phyloP scores from a whole-genome alignment of 2,113 vertebrate genomes.

The Chamaea fasciata region DNA sequence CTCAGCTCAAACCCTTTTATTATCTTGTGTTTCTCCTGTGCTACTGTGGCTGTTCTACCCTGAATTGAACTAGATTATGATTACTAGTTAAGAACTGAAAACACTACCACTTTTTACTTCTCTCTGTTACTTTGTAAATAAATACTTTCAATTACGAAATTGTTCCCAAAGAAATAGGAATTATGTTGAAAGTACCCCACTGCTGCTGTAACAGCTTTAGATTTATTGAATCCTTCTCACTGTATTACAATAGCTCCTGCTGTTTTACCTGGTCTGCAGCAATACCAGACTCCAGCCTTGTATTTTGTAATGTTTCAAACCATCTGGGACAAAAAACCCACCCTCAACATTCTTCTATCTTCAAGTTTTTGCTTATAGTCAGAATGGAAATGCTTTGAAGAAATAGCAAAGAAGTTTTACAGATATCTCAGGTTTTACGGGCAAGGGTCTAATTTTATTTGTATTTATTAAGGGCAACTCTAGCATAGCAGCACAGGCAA shows the following conservation, averaged over 20 bases:
- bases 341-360: background rate
- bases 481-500: background rate
- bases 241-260: conserved; percentile 48
- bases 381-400: background rate
- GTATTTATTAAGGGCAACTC: background rate
- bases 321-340: background rate
- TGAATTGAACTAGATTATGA: conserved; percentile 55
- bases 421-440: background rate
- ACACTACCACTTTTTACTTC: conserved; percentile 37
- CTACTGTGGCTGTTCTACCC: background rate
- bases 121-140: conserved; percentile 58
- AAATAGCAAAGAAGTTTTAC: background rate
- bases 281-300: background rate
- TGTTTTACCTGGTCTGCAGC: conserved; percentile 58
- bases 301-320: conserved; percentile 36
- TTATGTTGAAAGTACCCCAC: conserved; percentile 44
- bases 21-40: conserved; percentile 5
- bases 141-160: conserved; percentile 65
- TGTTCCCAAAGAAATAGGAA: conserved; percentile 56
- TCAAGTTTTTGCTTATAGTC: background rate
- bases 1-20: conserved; percentile 6
- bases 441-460: background rate
- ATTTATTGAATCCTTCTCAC: conserved; percentile 47
- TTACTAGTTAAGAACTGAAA: conserved; percentile 58
- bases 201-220: conserved; percentile 33